Conservation (phyloP, 2,888 invertebrate species). For the Orthosia cruda region DNA sequence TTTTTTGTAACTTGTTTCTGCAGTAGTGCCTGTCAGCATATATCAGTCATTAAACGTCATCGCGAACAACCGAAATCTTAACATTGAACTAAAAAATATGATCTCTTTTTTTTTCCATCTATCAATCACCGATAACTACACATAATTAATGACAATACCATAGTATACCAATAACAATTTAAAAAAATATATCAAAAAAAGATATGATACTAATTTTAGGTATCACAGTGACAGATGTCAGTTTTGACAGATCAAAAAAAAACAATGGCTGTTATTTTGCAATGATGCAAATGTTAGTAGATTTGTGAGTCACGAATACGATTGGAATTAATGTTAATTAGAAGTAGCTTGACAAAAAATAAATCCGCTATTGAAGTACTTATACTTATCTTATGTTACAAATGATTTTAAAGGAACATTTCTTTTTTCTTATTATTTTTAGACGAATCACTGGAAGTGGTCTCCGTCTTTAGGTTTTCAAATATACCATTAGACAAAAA, state of each 20-base stretch:
- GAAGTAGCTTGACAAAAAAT: background rate
- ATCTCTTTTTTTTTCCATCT: background rate
- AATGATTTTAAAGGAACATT: no score
- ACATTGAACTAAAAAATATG: background rate
- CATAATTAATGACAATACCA: constrained; percentile 19
- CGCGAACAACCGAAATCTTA: constrained; percentile 2
- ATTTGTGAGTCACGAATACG: constrained; percentile 16
- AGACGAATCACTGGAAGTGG: no score
- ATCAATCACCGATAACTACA: constrained; percentile 18
- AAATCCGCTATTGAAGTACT: background rate
- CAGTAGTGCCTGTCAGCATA: constrained; percentile 26
- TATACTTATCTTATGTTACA: background rate
- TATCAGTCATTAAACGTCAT: constrained; percentile 33
- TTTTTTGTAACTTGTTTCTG: constrained; percentile 14
- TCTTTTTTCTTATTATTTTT: no score
- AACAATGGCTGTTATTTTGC: constrained; percentile 14
- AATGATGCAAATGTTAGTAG: constrained; percentile 15
- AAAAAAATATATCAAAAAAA: constrained; percentile 14
- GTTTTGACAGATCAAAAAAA: constrained; percentile 45
- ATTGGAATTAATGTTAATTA: constrained; percentile 13
- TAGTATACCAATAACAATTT: background rate
- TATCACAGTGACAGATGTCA: constrained; percentile 47
- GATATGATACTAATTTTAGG: constrained; percentile 27
- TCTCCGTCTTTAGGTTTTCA: no score
- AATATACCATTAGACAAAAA: no score